These are phyloP conservation scores for Callaeas wilsoni DNA, from an alignment of 2,113 vertebrate species.

Conservation along the genomic window DNA sequence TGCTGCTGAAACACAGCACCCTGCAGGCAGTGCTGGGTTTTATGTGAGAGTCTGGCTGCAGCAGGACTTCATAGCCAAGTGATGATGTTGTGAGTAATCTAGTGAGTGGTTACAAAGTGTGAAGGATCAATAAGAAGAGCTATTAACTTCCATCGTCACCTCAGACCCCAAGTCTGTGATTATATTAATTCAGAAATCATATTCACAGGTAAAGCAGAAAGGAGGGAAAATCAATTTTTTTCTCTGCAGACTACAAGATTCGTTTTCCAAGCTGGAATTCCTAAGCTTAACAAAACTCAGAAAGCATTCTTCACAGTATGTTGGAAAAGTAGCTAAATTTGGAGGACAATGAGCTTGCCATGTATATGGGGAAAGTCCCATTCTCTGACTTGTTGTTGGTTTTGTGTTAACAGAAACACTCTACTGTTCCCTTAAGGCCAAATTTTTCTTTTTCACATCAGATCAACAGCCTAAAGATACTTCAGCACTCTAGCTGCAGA, in stretches of 20 bases:
- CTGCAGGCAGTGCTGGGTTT: background rate
- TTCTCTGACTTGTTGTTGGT: background rate
- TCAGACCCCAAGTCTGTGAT: conserved; percentile 20
- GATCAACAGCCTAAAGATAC: background rate
- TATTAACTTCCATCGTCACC: conserved; percentile 34
- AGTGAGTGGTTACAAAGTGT: conserved; percentile 1
- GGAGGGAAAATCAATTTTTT: conserved; percentile 28
- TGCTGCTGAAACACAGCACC: background rate
- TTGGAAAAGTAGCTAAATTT: conserved; percentile 32
- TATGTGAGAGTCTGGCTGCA: background rate
- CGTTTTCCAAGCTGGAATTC: background rate
- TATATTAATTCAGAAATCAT: conserved; percentile 54
- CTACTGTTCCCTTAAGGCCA: background rate
- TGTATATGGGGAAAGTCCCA: background rate
- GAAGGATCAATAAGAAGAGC: background rate
- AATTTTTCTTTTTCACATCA: conserved; percentile 21
- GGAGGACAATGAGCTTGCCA: conserved; percentile 11
- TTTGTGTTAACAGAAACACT: conserved; percentile 27
- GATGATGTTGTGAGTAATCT: background rate
- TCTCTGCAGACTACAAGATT: background rate
- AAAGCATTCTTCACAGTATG: background rate
- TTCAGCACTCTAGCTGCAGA: background rate
- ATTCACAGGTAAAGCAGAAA: conserved; percentile 40
- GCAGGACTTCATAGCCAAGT: background rate
- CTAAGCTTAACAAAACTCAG: background rate